Base-by-base conservation (phyloP, 2,113 vertebrate species). In the Symphodus melops region DNA sequence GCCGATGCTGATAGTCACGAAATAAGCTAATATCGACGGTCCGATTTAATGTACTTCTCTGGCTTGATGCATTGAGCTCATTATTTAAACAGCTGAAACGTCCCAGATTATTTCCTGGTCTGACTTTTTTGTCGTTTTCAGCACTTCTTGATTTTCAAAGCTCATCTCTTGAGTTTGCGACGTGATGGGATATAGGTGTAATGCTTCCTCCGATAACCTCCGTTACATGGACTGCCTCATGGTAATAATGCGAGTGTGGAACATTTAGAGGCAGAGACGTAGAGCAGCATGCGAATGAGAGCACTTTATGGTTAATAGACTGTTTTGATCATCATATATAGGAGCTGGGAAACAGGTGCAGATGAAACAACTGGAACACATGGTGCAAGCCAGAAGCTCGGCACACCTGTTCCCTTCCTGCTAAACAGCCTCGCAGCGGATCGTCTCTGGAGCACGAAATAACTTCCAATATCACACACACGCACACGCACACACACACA, bases 321-420 rank as follows among this genome's bases (percentile, higher is more conserved):
- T 84, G 85, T 88, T 90, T 87, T 86, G 88, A 90, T 90, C 77
- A 65, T 79, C 79, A 13, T 55, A 86, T 81, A 73, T 81, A 67
- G 78, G 87, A 77, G 73, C 73, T 41, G 69, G 76, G 77, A 85
- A 89, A 88, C 86, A 90, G 89, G 85, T 89, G 83, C 84, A 83
- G 89, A 87, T 88, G 83, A 85, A 89, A 90, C 86, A 88, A 89
- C 85, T 88, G 84, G 85, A 89, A 87, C 89, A 89, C 88, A 89
- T 89, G 86, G 85, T 82, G 82, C 71, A 76, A 87, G 82, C 87
- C 90, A 90, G 88, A 89, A 92, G 88, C 87, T 86, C 79, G 0
- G 77, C 84, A 84, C 90, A 93, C 88, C 88, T 91, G 90, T 90
- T 92, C 81, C 69, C 83, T 69, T 55, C 77, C 84, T 79, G 81